Conservation (phyloP, 2,797 vertebrate genomes). For the Petrocephalus sullivani region DNA sequence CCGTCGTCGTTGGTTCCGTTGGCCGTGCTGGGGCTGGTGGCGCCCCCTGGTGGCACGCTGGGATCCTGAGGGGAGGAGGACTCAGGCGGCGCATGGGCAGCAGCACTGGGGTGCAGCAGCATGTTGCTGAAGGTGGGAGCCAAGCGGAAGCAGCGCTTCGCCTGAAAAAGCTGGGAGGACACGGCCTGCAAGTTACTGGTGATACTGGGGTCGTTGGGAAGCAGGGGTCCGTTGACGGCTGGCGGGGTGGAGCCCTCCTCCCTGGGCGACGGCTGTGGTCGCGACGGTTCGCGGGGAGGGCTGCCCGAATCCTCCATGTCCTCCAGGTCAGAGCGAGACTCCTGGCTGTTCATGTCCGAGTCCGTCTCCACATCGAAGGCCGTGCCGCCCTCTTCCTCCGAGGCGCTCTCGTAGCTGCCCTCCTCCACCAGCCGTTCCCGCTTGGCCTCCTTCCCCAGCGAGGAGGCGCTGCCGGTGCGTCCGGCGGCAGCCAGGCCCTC, state of each 20-base stretch:
- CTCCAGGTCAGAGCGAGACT: slow-evolving; percentile 91
- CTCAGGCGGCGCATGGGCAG: slow-evolving; percentile 35
- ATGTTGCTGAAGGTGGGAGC: slow-evolving; percentile 94
- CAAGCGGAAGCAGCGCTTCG: slow-evolving; percentile 90
- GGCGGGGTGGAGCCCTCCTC: slow-evolving; percentile 54
- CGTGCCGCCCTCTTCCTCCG: slow-evolving; percentile 76
- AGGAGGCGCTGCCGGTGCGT: slow-evolving; percentile 28
- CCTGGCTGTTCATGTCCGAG: slow-evolving; percentile 98
- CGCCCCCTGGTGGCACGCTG: slow-evolving; percentile 54
- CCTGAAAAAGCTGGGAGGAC: slow-evolving; percentile 93
- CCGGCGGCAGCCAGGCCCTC: background rate
- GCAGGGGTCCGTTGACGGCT: slow-evolving; percentile 67
- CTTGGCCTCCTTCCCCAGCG: slow-evolving; percentile 54
- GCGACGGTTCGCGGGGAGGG: slow-evolving; percentile 34
- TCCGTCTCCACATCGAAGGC: slow-evolving; percentile 93
- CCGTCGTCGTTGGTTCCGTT: slow-evolving; percentile 68
- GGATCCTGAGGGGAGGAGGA: slow-evolving; percentile 42
- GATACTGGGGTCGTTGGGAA: slow-evolving; percentile 73
- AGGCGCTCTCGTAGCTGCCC: slow-evolving; percentile 74
- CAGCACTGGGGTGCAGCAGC: slow-evolving; percentile 65
- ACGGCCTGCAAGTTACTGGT: slow-evolving; percentile 96
- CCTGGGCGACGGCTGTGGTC: slow-evolving; percentile 34
- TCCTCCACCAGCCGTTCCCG: slow-evolving; percentile 59
- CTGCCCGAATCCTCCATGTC: slow-evolving; percentile 81
- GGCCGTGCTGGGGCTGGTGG: slow-evolving; percentile 45